Percentiles rank a stretch among this genome's conserved stretches.
Evolutionary conservation across 2,888 invertebrate species (phyloP).

Genomic region (Lepas anatifera): DNA sequence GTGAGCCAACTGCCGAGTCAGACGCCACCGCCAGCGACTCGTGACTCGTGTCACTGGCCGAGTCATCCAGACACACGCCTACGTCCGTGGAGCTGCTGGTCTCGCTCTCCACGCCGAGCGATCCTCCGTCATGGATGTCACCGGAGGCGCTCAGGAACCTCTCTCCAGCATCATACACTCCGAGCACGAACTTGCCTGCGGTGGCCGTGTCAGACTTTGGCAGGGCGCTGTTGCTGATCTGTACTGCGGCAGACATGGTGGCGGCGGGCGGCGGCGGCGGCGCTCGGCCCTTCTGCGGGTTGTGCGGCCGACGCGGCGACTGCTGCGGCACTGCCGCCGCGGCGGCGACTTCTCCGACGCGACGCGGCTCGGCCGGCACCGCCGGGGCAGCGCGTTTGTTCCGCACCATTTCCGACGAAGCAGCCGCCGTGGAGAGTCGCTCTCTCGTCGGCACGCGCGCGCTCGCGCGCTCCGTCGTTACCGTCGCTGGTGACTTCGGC

Average conservation of each 20-base stretch:
- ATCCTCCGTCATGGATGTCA: not conserved
- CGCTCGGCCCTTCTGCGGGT: not conserved
- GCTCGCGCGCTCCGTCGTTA: no score
- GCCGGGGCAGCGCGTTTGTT: not conserved
- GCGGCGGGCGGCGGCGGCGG: not conserved
- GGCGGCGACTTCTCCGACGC: not conserved
- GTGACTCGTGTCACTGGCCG: not conserved
- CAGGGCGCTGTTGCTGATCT: not conserved
- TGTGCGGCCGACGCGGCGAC: not conserved
- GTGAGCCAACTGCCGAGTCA: not conserved
- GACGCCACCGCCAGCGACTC: not conserved
- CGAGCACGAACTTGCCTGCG: not conserved
- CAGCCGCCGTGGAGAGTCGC: no score
- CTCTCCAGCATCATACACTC: not conserved
- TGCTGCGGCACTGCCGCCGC: not conserved
- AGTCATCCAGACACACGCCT: not conserved
- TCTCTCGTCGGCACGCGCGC: no score
- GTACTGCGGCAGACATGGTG: not conserved
- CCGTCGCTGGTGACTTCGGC: no score
- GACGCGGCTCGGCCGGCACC: not conserved
- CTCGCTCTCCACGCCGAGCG: no score
- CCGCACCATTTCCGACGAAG: not conserved
- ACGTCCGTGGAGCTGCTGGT: not conserved
- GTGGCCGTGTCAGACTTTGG: not conserved
- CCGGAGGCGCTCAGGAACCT: not conserved